Conservation (phyloP, 2,888 invertebrate species). For the Eupelmus urozonus region DNA sequence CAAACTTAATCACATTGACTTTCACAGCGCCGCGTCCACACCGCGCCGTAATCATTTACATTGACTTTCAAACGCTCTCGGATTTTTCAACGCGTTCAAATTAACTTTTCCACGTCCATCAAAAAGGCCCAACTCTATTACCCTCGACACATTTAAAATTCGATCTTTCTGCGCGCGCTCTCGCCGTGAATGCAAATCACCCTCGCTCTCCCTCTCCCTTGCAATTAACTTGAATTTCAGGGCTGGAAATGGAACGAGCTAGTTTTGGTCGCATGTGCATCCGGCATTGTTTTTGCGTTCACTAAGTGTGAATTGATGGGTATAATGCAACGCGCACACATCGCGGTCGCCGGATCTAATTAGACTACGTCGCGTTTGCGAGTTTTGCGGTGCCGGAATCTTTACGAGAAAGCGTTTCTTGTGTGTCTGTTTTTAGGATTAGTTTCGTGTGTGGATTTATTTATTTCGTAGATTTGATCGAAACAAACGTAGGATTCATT, state of each 20-base stretch:
- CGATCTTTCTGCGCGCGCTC: neutral
- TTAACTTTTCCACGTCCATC: neutral
- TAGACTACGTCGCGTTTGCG: too few species aligned
- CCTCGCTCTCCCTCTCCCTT: too few species aligned
- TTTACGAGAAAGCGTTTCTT: too few species aligned
- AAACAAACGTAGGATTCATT: too few species aligned
- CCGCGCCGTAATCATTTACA: constrained; percentile 1
- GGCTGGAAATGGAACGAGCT: too few species aligned
- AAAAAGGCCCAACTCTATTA: neutral
- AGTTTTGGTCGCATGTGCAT: neutral
- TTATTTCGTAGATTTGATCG: too few species aligned
- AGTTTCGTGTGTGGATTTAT: too few species aligned
- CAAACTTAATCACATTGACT: too few species aligned
- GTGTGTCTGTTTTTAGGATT: too few species aligned
- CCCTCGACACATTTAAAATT: constrained; percentile 5
- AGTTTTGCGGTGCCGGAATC: too few species aligned
- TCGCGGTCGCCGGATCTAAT: neutral
- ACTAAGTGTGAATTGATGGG: neutral
- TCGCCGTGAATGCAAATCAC: neutral
- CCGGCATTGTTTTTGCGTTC: neutral
- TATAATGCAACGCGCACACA: neutral
- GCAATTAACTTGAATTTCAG: too few species aligned
- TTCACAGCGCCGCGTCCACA: too few species aligned
- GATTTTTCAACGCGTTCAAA: neutral
- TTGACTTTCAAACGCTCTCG: neutral